A percentile compares a stretch with the other conserved stretches of the same genome.
These are phyloP conservation scores for Thera britannica DNA, from an alignment of 2,888 invertebrate genomes.

Conservation along the genomic window DNA sequence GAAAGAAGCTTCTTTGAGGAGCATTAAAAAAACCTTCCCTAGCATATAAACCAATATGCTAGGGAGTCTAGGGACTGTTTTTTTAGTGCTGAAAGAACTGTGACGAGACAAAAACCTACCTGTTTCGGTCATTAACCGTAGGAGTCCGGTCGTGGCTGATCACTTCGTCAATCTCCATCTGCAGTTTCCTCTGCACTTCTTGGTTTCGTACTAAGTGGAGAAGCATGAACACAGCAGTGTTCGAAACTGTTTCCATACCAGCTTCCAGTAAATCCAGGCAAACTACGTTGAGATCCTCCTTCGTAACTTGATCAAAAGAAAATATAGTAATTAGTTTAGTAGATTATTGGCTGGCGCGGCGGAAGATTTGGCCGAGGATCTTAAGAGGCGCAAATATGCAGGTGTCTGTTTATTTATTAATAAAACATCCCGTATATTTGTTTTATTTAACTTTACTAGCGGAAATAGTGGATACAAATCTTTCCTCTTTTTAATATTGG, in stretches of 20 bases:
- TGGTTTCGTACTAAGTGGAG: slow-evolving; percentile 84
- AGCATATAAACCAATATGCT: too few relatives aligned
- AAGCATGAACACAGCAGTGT: slow-evolving; percentile 85
- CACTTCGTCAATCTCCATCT: slow-evolving; percentile 85
- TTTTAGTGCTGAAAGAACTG: too few relatives aligned
- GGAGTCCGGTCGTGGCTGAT: slow-evolving; percentile 84
- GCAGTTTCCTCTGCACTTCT: slow-evolving; percentile 83
- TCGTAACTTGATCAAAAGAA: slow-evolving; percentile 53
- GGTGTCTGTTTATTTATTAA: too few relatives aligned
- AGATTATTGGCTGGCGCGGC: background rate
- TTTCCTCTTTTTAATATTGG: too few relatives aligned
- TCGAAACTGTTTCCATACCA: slow-evolving; percentile 89
- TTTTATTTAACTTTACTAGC: too few relatives aligned
- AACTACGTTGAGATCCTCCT: slow-evolving; percentile 75
- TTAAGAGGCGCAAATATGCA: too few relatives aligned
- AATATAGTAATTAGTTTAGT: background rate
- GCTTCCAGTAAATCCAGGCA: slow-evolving; percentile 89
- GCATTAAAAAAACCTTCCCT: too few relatives aligned
- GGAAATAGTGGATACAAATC: too few relatives aligned
- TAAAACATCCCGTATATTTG: too few relatives aligned
- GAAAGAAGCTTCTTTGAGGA: too few relatives aligned
- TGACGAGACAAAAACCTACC: slow-evolving; percentile 55
- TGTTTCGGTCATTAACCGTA: slow-evolving; percentile 79
- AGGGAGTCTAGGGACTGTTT: too few relatives aligned
- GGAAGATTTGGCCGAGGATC: background rate